Evolutionary conservation across 2,113 vertebrate genomes (phyloP).

Genomic region (Furnarius figulus): DNA sequence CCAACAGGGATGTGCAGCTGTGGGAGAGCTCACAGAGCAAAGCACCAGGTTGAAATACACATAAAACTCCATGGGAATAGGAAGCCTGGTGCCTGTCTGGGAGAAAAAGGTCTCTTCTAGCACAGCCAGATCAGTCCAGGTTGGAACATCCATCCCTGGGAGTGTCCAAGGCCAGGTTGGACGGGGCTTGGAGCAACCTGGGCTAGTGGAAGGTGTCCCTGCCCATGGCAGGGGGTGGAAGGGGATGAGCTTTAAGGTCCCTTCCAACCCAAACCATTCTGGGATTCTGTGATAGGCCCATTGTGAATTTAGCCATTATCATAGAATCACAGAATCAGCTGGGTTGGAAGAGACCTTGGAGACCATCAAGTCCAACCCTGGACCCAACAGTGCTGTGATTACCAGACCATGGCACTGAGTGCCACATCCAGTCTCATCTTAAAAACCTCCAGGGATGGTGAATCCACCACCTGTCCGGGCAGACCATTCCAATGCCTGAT

Average conservation of each 20-base stretch:
- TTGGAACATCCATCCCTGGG: not conserved
- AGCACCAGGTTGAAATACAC: accelerated
- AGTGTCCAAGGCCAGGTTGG: not conserved
- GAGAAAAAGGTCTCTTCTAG: not conserved
- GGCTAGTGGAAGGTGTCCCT: not conserved
- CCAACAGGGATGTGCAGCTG: too few relatives aligned
- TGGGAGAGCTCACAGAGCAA: not conserved
- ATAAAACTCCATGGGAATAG: not conserved
- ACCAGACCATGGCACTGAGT: too few relatives aligned
- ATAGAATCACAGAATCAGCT: too few relatives aligned
- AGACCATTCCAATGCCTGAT: too few relatives aligned
- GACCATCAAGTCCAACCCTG: too few relatives aligned
- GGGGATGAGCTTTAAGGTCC: not conserved
- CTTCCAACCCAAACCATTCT: not conserved
- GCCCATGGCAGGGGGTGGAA: not conserved
- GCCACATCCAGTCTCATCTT: too few relatives aligned
- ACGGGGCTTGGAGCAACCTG: not conserved
- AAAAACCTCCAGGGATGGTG: too few relatives aligned
- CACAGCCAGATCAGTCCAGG: not conserved
- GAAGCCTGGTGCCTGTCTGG: accelerated
- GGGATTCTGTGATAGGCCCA: not conserved
- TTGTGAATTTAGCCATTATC: not conserved
- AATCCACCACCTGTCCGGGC: too few relatives aligned
- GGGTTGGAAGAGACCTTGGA: too few relatives aligned
- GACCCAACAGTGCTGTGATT: too few relatives aligned